Evolutionary conservation across 1,140 invertebrate genomes (phyloP), one percentile per base, ranked within the genome.

Genomic region (Aplysia californica): DNA sequence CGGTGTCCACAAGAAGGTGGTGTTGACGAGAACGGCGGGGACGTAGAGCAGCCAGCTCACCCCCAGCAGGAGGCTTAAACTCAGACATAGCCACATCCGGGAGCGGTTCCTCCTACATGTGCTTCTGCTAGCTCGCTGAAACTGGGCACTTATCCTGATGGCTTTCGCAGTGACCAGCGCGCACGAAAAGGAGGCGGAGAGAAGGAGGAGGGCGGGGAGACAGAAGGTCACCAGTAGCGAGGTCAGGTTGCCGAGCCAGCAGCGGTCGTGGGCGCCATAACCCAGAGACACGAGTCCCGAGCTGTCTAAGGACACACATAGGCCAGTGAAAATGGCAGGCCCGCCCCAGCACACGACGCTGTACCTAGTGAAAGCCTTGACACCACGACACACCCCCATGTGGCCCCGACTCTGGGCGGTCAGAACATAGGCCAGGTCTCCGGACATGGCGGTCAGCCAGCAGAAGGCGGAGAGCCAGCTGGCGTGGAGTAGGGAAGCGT

Each of bases 401-500:
- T 33, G 6, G 0, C 35, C 39, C n/a, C 18, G 38, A 4, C 41
- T 50, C 50, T 76, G 65, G n/a, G n/a, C 15, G 31, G 56, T 92
- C 81, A 91, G 85, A 89, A 90, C 18, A 95, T 96, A 55, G 89
- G 89, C 92, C 4, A 92, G 88, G 80, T 92, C 91, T 80, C 90
- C 91, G 0, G 92, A 88, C 79, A 92, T 87, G 2, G 89, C 86
- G 33, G 90, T 88, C 89, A 91, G 91, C 92, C 92, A 92, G 38
- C 87, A 89, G 81, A 92, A 92, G 0, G 91, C 87, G 0, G 90
- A 85, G 68, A 92, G 84, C 81, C 91, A 91, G 55, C 83, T 75
- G 82, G 90, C 92, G 75, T 90, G 91, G 3, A 88, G 90, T 31
- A 88, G 44, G 1, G 91, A 80, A 21, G 89, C 91, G 36, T 89